phyloP scores from a whole-genome alignment of 2,888 invertebrate genomes.

The Drosophila incognita region DNA sequence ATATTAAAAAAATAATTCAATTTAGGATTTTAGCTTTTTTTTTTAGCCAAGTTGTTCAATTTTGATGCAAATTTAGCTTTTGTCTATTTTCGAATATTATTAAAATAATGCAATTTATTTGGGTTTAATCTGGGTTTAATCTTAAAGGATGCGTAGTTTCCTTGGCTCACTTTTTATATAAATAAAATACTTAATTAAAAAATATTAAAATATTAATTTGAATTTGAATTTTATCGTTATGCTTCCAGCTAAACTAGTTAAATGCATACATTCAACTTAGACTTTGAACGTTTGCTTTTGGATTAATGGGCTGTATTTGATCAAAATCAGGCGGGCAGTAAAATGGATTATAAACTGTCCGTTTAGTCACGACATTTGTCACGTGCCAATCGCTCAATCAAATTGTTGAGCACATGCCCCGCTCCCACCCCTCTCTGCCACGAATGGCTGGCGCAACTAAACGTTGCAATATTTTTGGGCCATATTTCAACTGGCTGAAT shows the following conservation, averaged over 20 bases:
- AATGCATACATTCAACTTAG: neutral
- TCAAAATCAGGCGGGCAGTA: conserved; percentile 17
- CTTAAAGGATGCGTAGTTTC: neutral
- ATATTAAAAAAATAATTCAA: too few relatives aligned
- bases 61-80: neutral
- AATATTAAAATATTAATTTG: too few relatives aligned
- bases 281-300: neutral
- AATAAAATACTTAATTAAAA: too few relatives aligned
- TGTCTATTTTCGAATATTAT: neutral
- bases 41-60: too few relatives aligned
- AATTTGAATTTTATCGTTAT: too few relatives aligned
- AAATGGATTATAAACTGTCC: conserved; percentile 46
- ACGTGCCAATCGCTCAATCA: conserved; percentile 59
- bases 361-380: conserved; percentile 60
- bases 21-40: too few relatives aligned
- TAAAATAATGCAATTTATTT: neutral
- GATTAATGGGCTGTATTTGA: conserved; percentile 35
- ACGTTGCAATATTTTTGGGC: conserved; percentile 49
- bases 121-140: accelerated
- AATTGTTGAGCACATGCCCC: conserved; percentile 6
- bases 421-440: neutral
- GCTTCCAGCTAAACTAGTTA: neutral
- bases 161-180: too few relatives aligned
- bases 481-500: conserved; percentile 61
- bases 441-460: conserved; percentile 26